Evolutionary conservation across 2,888 invertebrate genomes (phyloP).

Genomic region (Leptinotarsa peninsularis): DNA sequence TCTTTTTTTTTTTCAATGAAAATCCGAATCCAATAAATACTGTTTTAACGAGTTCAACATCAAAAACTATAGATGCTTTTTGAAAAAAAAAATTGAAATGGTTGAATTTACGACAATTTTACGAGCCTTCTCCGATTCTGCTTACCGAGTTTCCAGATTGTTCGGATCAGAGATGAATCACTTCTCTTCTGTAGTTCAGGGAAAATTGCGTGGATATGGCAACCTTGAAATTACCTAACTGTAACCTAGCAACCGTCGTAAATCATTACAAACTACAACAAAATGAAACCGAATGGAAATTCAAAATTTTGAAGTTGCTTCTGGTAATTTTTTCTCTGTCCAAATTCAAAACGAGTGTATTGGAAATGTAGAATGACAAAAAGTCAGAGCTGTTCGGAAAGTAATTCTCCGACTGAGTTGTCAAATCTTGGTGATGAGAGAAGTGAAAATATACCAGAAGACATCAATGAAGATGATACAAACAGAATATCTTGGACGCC

Average conservation of each 20-base stretch:
- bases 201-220: background rate
- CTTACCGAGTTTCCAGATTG: too few relatives aligned
- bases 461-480: background rate
- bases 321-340: background rate
- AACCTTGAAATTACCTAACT: background rate
- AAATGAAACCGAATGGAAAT: background rate
- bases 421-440: background rate
- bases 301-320: background rate
- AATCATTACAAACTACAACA: background rate
- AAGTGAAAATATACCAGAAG: background rate
- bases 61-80: too few relatives aligned
- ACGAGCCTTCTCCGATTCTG: too few relatives aligned
- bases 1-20: too few relatives aligned
- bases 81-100: too few relatives aligned
- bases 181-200: too few relatives aligned
- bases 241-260: slow-evolving; percentile 5
- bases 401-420: background rate
- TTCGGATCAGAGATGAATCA: too few relatives aligned
- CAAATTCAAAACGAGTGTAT: background rate
- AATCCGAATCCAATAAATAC: background rate
- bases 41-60: background rate
- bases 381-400: background rate
- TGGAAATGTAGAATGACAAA: slow-evolving; percentile 13
- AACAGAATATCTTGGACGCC: background rate
- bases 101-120: too few relatives aligned